Evolutionary conservation across 1,140 invertebrate genomes (phyloP).

Genomic region (Leptinotarsa defecta): DNA sequence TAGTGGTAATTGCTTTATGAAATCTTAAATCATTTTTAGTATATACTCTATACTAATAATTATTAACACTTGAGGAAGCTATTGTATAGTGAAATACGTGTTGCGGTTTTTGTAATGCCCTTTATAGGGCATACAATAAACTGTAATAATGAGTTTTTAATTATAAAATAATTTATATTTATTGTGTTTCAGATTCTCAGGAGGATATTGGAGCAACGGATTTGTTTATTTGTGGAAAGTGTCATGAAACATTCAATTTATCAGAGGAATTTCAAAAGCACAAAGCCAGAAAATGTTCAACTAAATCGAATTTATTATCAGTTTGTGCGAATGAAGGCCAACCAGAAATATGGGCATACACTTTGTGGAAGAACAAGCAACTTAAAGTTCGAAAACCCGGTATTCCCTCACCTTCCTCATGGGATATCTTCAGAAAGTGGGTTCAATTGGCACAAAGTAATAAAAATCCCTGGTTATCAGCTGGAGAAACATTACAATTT

Average conservation of each 20-base stretch:
- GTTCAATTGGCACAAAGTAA: conserved; percentile 74
- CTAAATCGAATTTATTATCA: conserved; percentile 53
- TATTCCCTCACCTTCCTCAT: conserved; percentile 66
- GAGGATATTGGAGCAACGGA: conserved; percentile 74
- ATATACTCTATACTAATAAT: too few species aligned
- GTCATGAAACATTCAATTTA: conserved; percentile 78
- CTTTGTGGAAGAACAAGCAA: conserved; percentile 75
- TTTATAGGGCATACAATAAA: too few species aligned
- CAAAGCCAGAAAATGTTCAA: conserved; percentile 64
- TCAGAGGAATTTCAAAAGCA: conserved; percentile 77
- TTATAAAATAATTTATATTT: too few species aligned
- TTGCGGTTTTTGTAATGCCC: too few species aligned
- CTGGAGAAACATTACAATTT: conserved; percentile 74
- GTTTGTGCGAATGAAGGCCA: conserved; percentile 66
- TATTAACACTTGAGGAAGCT: too few species aligned
- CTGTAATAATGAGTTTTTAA: too few species aligned
- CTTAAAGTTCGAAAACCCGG: conserved; percentile 52
- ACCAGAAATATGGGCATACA: conserved; percentile 81
- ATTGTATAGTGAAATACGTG: too few species aligned
- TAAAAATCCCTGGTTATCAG: conserved; percentile 75
- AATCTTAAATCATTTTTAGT: too few species aligned
- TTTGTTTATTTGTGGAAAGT: conserved; percentile 79
- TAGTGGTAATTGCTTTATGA: too few species aligned
- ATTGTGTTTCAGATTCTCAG: conserved; percentile 65
- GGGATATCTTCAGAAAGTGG: conserved; percentile 82